A percentile compares a stretch with the other conserved stretches of the same genome.
phyloP scores from a whole-genome alignment of 30 jellyfish, hydroid and myxozoan species.

The Cassiopea xamachana region DNA sequence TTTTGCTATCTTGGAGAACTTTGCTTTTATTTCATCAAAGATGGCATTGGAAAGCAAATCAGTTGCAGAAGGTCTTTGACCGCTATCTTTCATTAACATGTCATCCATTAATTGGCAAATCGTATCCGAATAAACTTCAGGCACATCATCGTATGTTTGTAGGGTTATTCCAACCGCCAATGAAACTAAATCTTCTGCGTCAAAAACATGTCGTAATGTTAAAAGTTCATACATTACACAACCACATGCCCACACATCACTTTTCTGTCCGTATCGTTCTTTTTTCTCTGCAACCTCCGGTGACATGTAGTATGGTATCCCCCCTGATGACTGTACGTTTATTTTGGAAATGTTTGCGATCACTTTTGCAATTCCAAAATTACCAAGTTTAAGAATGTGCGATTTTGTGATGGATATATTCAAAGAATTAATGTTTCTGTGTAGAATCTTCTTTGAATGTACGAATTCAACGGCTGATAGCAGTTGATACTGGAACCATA shows the following conservation, averaged over 20 bases:
- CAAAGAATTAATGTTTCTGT: conserved; percentile 87
- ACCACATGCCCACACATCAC: conserved; percentile 98
- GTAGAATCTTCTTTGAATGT: conserved; percentile 84
- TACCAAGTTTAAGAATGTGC: conserved; percentile 84
- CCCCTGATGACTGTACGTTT: conserved; percentile 81
- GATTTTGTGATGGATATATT: conserved; percentile 83
- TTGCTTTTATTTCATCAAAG: conserved; percentile 49
- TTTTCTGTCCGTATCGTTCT: conserved; percentile 77
- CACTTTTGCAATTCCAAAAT: conserved; percentile 92
- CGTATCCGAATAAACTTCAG: conserved; percentile 74
- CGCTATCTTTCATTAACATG: conserved; percentile 70
- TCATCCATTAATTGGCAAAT: conserved; percentile 46
- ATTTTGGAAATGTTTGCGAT: conserved; percentile 63
- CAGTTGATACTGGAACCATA: conserved; percentile 81
- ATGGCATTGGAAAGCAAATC: conserved; percentile 39
- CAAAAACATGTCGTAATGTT: conserved; percentile 82
- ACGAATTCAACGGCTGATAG: conserved; percentile 83
- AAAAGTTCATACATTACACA: conserved; percentile 92
- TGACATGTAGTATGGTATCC: conserved; percentile 95
- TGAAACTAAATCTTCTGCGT: conserved; percentile 86
- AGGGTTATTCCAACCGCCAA: conserved; percentile 71
- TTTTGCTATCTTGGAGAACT: conserved; percentile 40
- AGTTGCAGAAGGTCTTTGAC: conserved; percentile 66
- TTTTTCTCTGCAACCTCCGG: conserved; percentile 81
- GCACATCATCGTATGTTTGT: conserved; percentile 57